Percentiles rank a stretch among this genome's conserved stretches.
Conservation (phyloP, 1,140 invertebrate species). For the Drosophila mayri region DNA sequence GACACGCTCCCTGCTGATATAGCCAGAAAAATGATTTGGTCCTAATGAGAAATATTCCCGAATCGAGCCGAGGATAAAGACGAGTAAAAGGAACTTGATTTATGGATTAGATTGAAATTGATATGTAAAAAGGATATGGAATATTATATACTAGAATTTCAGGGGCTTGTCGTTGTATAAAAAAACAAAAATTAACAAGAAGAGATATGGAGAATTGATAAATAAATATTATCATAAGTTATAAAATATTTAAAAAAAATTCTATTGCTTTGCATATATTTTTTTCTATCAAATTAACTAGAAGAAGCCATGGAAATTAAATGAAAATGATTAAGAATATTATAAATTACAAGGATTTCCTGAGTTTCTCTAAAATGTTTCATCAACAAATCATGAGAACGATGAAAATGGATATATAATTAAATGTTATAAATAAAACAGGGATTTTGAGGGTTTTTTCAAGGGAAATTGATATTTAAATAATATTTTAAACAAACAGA, state of each 20-base stretch:
- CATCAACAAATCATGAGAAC: too few species aligned
- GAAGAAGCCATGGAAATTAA: too few species aligned
- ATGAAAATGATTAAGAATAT: too few species aligned
- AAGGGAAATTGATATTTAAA: not conserved
- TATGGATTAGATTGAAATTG: not conserved
- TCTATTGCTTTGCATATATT: not conserved
- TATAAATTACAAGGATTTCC: too few species aligned
- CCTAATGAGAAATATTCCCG: slow-evolving; percentile 11
- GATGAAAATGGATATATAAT: too few species aligned
- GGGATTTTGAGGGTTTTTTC: too few species aligned
- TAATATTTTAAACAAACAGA: not conserved
- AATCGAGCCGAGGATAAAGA: not conserved
- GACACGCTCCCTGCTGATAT: slow-evolving; percentile 6
- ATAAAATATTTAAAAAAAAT: not conserved
- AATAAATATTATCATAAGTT: not conserved
- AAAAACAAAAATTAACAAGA: not conserved
- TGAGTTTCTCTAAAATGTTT: too few species aligned
- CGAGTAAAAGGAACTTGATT: not conserved
- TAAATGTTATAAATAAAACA: too few species aligned
- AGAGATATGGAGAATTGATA: not conserved
- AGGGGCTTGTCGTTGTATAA: not conserved
- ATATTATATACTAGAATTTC: not conserved
- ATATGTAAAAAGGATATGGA: not conserved
- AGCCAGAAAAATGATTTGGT: slow-evolving; percentile 39
- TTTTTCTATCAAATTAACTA: not conserved